phyloP scores from a whole-genome alignment of 1,140 invertebrate genomes.

The Cydia pomonella region DNA sequence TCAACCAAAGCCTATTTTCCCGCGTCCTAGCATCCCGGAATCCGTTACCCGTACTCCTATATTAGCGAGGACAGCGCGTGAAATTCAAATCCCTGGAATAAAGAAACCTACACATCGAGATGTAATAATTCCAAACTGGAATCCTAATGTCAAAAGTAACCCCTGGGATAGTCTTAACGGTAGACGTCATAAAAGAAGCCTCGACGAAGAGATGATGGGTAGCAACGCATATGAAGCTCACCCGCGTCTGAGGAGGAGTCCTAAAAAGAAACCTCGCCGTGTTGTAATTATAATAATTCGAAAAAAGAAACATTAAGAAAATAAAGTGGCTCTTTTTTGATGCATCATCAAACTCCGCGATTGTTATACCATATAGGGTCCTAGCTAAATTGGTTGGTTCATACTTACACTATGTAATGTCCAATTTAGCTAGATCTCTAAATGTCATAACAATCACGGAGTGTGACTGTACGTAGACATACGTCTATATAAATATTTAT shows the following conservation, averaged over 20 bases:
- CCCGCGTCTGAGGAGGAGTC: neutral
- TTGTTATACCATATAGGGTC: too few relatives aligned
- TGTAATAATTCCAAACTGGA: slow-evolving; percentile 51
- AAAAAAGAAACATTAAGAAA: slow-evolving; percentile 4
- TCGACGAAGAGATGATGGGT: neutral
- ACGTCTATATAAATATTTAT: too few relatives aligned
- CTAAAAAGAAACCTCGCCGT: slow-evolving; percentile 6
- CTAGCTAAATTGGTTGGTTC: too few relatives aligned
- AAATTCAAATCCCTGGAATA: slow-evolving; percentile 42
- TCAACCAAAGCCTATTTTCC: slow-evolving; percentile 18
- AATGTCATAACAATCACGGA: too few relatives aligned
- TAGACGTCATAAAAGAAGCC: neutral
- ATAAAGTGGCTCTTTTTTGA: too few relatives aligned
- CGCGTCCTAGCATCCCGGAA: neutral
- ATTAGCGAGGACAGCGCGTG: slow-evolving; percentile 38
- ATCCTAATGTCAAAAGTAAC: slow-evolving; percentile 45
- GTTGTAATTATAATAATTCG: neutral
- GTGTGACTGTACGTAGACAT: too few relatives aligned
- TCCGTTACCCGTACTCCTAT: slow-evolving; percentile 35
- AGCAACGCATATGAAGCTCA: neutral
- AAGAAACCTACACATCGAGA: slow-evolving; percentile 45
- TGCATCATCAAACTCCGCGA: too few relatives aligned
- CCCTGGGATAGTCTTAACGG: slow-evolving; percentile 40
- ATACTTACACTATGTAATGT: too few relatives aligned
- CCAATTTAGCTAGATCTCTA: too few relatives aligned